Conservation (phyloP, 2,888 invertebrate species). For the Mylabris sibirica region DNA sequence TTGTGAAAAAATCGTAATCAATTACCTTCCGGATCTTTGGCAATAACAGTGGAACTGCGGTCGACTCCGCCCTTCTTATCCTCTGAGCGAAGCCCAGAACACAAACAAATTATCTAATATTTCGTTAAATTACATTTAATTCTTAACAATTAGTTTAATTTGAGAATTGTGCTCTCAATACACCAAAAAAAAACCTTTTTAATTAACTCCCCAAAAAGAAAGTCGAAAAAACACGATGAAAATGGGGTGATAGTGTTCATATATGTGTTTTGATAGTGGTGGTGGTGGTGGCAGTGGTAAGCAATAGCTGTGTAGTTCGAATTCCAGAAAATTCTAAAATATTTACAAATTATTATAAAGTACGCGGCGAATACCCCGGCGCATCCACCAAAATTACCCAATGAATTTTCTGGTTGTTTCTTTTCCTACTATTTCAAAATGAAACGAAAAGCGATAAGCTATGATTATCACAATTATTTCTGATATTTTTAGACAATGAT, state of each 20-base stretch:
- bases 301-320: not conserved
- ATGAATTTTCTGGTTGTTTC: not conserved
- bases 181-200: not conserved
- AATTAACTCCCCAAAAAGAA: not conserved
- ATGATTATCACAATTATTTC: slow-evolving; percentile 21
- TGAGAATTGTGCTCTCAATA: not conserved
- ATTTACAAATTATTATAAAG: not conserved
- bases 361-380: not conserved
- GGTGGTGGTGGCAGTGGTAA: not conserved
- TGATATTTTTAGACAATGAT: slow-evolving; percentile 17
- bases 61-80: slow-evolving; percentile 93
- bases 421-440: not conserved
- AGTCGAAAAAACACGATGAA: not conserved
- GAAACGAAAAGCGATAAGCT: slow-evolving; percentile 11
- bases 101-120: slow-evolving; percentile 63
- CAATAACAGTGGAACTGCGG: slow-evolving; percentile 92
- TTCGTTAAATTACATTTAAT: slow-evolving; percentile 32
- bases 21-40: slow-evolving; percentile 91
- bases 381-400: not conserved
- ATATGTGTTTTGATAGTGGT: not conserved
- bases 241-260: not conserved
- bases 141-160: not conserved
- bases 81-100: slow-evolving; percentile 71
- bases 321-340: not conserved
- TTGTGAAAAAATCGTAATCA: slow-evolving; percentile 34